Conservation (phyloP, 2,888 invertebrate genomes). For the Chrysomela aeneicollis region DNA sequence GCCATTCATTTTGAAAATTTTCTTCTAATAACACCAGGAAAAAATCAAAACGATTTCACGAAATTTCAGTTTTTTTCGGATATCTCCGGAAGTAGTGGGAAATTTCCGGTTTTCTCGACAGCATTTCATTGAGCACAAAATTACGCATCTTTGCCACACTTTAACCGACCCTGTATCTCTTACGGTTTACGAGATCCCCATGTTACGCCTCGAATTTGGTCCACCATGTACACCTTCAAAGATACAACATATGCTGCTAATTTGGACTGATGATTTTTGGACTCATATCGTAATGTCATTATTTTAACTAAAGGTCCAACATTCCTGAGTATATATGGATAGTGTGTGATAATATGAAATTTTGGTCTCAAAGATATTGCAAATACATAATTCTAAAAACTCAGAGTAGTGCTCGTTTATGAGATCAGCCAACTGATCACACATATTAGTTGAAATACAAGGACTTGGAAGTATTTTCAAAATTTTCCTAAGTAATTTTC, state of each 20-base stretch:
- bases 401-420: constrained; percentile 16
- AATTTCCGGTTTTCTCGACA: too few relatives aligned
- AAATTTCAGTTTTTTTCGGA: too few relatives aligned
- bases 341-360: constrained; percentile 7
- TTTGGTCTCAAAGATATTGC: constrained; percentile 9
- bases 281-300: constrained; percentile 6
- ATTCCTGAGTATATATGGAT: constrained; percentile 14
- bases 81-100: too few relatives aligned
- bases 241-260: constrained; percentile 8
- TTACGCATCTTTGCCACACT: too few relatives aligned
- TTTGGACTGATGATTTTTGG: neutral
- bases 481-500: too few relatives aligned
- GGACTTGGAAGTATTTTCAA: neutral
- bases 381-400: constrained; percentile 12
- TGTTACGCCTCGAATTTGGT: too few relatives aligned
- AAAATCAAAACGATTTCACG: too few relatives aligned
- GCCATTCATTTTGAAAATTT: too few relatives aligned
- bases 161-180: too few relatives aligned
- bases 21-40: too few relatives aligned
- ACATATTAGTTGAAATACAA: neutral
- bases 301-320: constrained; percentile 1
- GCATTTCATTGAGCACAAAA: too few relatives aligned
- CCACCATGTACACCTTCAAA: neutral
- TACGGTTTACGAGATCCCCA: too few relatives aligned
- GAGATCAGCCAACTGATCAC: neutral